phyloP scores from a whole-genome alignment of 1,140 invertebrate genomes.

The Leptinotarsa defecta region DNA sequence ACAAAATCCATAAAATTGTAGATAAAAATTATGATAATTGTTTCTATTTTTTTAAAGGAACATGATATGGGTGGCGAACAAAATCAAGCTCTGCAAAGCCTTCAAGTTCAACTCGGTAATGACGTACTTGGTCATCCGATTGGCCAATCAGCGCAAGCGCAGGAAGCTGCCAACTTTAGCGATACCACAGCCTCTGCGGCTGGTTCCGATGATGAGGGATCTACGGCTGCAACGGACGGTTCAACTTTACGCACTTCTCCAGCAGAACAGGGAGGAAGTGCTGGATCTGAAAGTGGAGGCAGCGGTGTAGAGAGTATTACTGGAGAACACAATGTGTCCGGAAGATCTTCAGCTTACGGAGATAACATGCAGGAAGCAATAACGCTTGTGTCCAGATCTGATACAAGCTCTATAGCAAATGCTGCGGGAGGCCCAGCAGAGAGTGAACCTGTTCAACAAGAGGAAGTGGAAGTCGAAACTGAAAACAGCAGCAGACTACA shows the following conservation, averaged over 20 bases:
- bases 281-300: slow-evolving; percentile 83
- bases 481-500: slow-evolving; percentile 64
- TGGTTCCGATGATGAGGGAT: slow-evolving; percentile 86
- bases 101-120: slow-evolving; percentile 39
- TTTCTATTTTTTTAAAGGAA: slow-evolving; percentile 32
- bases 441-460: slow-evolving; percentile 35
- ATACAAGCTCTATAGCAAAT: slow-evolving; percentile 63
- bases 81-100: slow-evolving; percentile 32
- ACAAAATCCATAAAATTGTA: neutral
- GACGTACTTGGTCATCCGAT: slow-evolving; percentile 32
- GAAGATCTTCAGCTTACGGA: slow-evolving; percentile 84
- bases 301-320: slow-evolving; percentile 90
- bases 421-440: slow-evolving; percentile 14
- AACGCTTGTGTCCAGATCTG: slow-evolving; percentile 56
- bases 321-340: slow-evolving; percentile 82
- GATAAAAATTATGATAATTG: neutral
- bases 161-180: slow-evolving; percentile 68
- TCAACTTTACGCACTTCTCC: slow-evolving; percentile 89
- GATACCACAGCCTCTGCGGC: slow-evolving; percentile 82
- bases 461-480: slow-evolving; percentile 57
- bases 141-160: slow-evolving; percentile 41
- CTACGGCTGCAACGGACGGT: slow-evolving; percentile 89
- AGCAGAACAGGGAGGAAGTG: slow-evolving; percentile 79
- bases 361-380: slow-evolving; percentile 61
- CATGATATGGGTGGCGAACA: slow-evolving; percentile 45